These are phyloP conservation scores for Larimichthys crocea DNA, from an alignment of 2,113 vertebrate species.

Conservation along the genomic window DNA sequence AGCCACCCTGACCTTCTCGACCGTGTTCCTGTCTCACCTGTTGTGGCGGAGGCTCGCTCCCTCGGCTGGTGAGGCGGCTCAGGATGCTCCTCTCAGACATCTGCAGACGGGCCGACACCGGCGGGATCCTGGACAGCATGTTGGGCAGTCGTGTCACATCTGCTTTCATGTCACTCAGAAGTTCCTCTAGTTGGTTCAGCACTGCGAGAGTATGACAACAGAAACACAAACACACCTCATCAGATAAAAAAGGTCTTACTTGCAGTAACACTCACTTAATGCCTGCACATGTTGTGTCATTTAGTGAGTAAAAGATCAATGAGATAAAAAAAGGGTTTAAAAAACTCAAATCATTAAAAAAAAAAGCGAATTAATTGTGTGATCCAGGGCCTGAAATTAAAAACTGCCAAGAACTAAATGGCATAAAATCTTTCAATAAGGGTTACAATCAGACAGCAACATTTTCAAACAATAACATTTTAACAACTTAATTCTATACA, in stretches of 20 bases:
- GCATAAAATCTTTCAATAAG: slow-evolving; percentile 14
- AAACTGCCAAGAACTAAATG: slow-evolving; percentile 41
- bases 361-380: slow-evolving; percentile 16
- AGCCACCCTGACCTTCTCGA: background rate
- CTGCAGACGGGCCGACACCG: slow-evolving; percentile 94
- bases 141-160: slow-evolving; percentile 96
- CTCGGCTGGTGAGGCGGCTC: slow-evolving; percentile 94
- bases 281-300: background rate
- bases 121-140: slow-evolving; percentile 96
- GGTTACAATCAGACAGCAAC: slow-evolving; percentile 27
- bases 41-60: slow-evolving; percentile 89
- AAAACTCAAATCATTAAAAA: background rate
- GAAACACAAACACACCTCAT: background rate
- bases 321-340: background rate
- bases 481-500: slow-evolving; percentile 3
- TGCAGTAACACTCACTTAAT: background rate
- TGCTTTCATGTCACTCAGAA: slow-evolving; percentile 98
- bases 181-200: slow-evolving; percentile 97
- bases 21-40: slow-evolving; percentile 83
- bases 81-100: slow-evolving; percentile 98
- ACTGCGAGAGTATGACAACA: slow-evolving; percentile 79
- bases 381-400: slow-evolving; percentile 40
- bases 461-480: slow-evolving; percentile 33
- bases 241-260: background rate
- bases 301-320: background rate